Conservation (phyloP, 2,113 vertebrate species). For the Genyomyrus donnyi region DNA sequence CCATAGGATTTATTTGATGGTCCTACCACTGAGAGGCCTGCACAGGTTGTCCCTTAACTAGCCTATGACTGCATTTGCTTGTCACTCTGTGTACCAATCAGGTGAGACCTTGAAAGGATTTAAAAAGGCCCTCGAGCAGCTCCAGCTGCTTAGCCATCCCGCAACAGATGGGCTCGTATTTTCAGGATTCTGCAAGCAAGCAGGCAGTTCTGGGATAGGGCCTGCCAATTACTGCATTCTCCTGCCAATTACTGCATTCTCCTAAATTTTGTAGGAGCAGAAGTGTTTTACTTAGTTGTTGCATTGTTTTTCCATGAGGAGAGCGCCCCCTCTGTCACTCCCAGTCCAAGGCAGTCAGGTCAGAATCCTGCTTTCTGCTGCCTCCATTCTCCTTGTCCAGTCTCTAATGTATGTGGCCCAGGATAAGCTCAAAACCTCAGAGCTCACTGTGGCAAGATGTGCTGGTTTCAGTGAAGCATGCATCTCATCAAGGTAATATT, state of each 20-base stretch:
- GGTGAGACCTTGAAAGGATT: not conserved
- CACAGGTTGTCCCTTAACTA: not conserved
- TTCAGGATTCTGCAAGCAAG: not conserved
- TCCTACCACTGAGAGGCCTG: not conserved
- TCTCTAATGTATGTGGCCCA: not conserved
- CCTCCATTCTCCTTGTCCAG: not conserved
- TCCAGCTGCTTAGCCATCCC: not conserved
- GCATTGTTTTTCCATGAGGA: too few relatives aligned
- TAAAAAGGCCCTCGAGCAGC: not conserved
- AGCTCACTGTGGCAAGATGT: not conserved
- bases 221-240: not conserved
- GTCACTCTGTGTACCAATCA: not conserved
- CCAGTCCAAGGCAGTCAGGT: not conserved
- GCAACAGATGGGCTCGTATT: not conserved
- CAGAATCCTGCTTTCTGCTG: not conserved
- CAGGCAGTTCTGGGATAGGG: not conserved
- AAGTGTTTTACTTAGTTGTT: too few relatives aligned
- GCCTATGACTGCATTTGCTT: not conserved
- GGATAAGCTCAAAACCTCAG: not conserved
- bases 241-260: too few relatives aligned
- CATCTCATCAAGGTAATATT: not conserved
- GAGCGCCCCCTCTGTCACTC: not conserved
- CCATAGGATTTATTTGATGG: not conserved
- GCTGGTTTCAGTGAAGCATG: not conserved
- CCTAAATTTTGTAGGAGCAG: too few relatives aligned